Base-by-base conservation (phyloP, 2,888 invertebrate genomes). In the Epirrhoe alternata region DNA sequence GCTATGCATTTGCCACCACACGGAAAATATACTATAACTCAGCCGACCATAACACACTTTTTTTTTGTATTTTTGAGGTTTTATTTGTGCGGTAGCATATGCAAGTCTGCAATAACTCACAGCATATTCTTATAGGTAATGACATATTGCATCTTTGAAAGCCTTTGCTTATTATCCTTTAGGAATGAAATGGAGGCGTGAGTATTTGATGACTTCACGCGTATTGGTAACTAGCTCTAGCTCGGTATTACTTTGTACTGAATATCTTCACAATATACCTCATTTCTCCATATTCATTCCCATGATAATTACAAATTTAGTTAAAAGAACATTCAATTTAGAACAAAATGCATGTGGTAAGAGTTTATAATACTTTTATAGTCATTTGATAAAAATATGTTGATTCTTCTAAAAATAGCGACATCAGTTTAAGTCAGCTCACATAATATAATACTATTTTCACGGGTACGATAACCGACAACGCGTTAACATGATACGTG, bases 71-170 rank as follows among this genome's bases (percentile, higher is more conserved):
- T 83, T 78, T 81, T 79, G 79, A 80, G 77, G 76, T 82, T 87
- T 86, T 85, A 83, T 90, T 92, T 92, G 92, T 92, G 92, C 92
- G 90, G 92, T 82, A 91, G 91, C 92, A 89, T 87, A 90, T 87
- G 90, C 92, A 86, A 86, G 84, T 87, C 86, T 88, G 89, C 86
- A 86, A 85, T 80, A 82, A 88, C 86, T 90, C 88, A 89, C 90
- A 88, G 88, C 87, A 80, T 86, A 84, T 81, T 82, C 86, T 86
- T 89, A 88, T 79, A 86, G 74, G 81, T 86, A 86, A 82, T 79
- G 81, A 85, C 81, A 82, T 66, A 88, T 87, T 87, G 88, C 86
- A 87, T 86, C 82, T 83, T 83, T 78, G 74, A 78, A 80, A 81
- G 80, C 75, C 72, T 77, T 79, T 76, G 74, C 72, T 73, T 76